These are phyloP conservation scores for Pterocles orientalis DNA, from an alignment of 2,113 vertebrate genomes.

Conservation along the genomic window DNA sequence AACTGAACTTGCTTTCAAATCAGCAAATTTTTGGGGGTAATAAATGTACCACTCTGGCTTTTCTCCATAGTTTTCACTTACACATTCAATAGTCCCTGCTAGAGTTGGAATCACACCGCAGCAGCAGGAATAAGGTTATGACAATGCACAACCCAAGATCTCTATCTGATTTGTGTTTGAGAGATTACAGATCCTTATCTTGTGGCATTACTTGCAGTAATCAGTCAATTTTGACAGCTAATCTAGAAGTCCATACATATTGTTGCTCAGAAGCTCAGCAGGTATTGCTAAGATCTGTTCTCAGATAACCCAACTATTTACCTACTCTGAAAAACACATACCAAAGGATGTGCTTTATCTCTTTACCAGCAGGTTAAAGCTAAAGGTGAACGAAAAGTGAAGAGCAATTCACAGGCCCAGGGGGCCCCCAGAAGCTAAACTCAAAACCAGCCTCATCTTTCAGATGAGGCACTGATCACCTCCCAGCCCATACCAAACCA, in stretches of 20 bases:
- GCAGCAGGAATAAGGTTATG: background rate
- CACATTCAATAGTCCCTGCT: background rate
- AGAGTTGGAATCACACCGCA: background rate
- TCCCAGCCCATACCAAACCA: background rate
- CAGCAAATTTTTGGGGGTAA: fast-evolving
- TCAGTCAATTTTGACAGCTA: constrained; percentile 66
- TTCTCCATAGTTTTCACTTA: background rate
- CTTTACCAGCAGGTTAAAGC: background rate
- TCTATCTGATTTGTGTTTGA: constrained; percentile 34
- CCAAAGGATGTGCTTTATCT: constrained; percentile 65
- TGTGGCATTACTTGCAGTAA: constrained; percentile 22
- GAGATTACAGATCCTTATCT: constrained; percentile 53
- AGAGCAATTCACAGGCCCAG: background rate
- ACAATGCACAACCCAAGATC: background rate
- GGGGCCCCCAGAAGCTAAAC: background rate
- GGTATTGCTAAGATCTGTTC: constrained; percentile 64
- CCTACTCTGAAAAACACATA: constrained; percentile 60
- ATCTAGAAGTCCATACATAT: constrained; percentile 42
- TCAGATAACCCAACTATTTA: constrained; percentile 69
- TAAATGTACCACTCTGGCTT: background rate
- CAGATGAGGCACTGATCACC: background rate
- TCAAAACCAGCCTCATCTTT: background rate
- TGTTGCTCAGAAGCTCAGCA: constrained; percentile 58
- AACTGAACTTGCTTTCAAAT: background rate
- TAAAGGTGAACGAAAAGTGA: constrained; percentile 20